Conservation (phyloP, 2,113 vertebrate species). For the Nipponia nippon region DNA sequence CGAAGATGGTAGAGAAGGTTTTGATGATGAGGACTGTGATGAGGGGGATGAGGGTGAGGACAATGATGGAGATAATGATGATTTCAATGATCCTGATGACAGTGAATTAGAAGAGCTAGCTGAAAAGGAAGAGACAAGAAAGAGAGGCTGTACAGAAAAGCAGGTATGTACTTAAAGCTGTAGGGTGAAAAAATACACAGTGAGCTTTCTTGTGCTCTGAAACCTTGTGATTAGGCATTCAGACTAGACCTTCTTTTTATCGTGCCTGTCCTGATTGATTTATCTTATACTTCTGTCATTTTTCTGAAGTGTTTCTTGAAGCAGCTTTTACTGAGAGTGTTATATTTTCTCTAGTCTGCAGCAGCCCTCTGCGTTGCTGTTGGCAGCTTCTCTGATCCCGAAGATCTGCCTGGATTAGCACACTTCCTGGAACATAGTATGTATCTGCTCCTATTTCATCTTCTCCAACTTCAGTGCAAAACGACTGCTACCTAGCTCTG, state of each 20-base stretch:
- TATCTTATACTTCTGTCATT: neutral
- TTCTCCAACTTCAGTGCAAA: neutral
- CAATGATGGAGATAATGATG: constrained; percentile 75
- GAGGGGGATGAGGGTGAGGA: constrained; percentile 75
- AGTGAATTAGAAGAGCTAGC: constrained; percentile 76
- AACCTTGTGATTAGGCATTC: neutral
- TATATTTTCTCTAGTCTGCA: constrained; percentile 82
- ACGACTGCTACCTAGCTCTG: neutral
- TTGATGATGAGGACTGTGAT: constrained; percentile 78
- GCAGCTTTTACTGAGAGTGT: constrained; percentile 32
- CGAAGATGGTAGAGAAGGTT: constrained; percentile 79
- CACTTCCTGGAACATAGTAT: constrained; percentile 99
- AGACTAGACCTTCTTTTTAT: neutral
- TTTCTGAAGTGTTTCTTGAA: neutral
- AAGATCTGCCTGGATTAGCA: constrained; percentile 92
- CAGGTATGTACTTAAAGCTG: constrained; percentile 76
- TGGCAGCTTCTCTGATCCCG: constrained; percentile 95
- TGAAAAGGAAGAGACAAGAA: constrained; percentile 74
- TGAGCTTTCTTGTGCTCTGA: neutral
- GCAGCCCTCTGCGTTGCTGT: constrained; percentile 92
- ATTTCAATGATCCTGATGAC: constrained; percentile 70
- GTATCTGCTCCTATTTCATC: constrained; percentile 37
- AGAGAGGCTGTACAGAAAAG: constrained; percentile 83
- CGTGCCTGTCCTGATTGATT: neutral
- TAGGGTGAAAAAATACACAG: neutral